Percentiles rank a stretch among this genome's conserved stretches.
Evolutionary conservation across 2,113 vertebrate species (phyloP).

Genomic region (Dicentrarchus labrax): DNA sequence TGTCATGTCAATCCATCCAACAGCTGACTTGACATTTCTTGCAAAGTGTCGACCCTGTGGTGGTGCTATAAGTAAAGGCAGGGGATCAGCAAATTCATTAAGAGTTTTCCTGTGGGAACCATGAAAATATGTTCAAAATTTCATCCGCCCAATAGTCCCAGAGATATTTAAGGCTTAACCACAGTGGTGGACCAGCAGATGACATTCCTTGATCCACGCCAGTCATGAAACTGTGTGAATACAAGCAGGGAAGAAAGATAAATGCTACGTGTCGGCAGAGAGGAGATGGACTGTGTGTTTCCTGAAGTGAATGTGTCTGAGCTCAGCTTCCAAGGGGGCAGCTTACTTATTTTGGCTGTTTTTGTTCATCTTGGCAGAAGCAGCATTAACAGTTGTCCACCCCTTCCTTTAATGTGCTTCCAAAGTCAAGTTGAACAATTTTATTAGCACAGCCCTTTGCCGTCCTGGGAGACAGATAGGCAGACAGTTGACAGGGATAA

Average conservation of each 20-base stretch:
- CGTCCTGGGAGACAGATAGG: slow-evolving; percentile 57
- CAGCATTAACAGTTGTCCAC: slow-evolving; percentile 62
- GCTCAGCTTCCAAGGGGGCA: slow-evolving; percentile 46
- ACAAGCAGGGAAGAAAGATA: slow-evolving; percentile 24
- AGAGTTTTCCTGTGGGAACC: slow-evolving; percentile 8
- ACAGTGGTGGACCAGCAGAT: neutral
- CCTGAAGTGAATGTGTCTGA: slow-evolving; percentile 38
- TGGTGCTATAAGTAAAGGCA: no score
- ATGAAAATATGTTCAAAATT: neutral
- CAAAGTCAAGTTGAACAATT: slow-evolving; percentile 79
- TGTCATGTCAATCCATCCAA: neutral
- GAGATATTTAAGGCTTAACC: neutral
- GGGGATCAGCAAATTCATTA: neutral
- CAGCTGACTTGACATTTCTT: neutral
- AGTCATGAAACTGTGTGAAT: slow-evolving; percentile 24
- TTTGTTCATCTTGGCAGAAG: slow-evolving; percentile 64
- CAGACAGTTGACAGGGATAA: slow-evolving; percentile 57
- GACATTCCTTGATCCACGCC: neutral
- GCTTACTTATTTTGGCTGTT: slow-evolving; percentile 50
- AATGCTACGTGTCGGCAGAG: slow-evolving; percentile 35
- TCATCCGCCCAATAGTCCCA: neutral
- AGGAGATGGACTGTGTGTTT: slow-evolving; percentile 59
- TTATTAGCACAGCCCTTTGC: slow-evolving; percentile 69
- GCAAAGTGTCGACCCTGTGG: neutral
- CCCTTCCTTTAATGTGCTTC: slow-evolving; percentile 74